phyloP scores from a whole-genome alignment of 2,888 invertebrate genomes.

The Lobophora halterata region DNA sequence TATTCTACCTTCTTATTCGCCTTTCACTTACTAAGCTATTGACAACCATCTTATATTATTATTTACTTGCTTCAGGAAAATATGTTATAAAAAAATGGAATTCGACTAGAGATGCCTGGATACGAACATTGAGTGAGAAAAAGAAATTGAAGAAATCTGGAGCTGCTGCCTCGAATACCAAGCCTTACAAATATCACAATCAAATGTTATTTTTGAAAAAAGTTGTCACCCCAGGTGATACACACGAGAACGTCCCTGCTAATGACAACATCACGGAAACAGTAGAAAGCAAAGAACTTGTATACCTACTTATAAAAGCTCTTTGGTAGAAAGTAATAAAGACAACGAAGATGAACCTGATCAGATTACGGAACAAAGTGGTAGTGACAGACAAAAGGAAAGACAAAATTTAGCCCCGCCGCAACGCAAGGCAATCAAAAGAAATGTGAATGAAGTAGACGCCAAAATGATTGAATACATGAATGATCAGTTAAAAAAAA shows the following conservation, averaged over 20 bases:
- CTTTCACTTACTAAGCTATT: constrained; percentile 20
- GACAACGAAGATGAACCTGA: constrained; percentile 17
- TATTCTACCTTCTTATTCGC: too few species aligned
- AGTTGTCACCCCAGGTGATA: constrained; percentile 28
- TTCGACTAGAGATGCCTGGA: constrained; percentile 16
- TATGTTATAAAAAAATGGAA: constrained; percentile 14
- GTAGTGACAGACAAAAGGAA: constrained; percentile 25
- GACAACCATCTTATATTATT: constrained; percentile 21
- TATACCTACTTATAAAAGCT: too few species aligned
- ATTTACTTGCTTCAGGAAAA: constrained; percentile 19
- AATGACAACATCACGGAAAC: constrained; percentile 9
- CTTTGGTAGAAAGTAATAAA: constrained; percentile 11
- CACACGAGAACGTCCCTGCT: constrained; percentile 28
- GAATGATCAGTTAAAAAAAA: constrained; percentile 22
- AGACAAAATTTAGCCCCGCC: constrained; percentile 27
- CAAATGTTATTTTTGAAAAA: constrained; percentile 35
- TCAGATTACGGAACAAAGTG: constrained; percentile 20
- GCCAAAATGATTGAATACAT: constrained; percentile 27
- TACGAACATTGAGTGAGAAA: constrained; percentile 26
- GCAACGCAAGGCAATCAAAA: constrained; percentile 28
- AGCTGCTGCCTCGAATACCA: constrained; percentile 29
- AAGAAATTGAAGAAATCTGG: constrained; percentile 29
- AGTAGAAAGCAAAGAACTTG: too few species aligned
- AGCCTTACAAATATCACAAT: constrained; percentile 32
- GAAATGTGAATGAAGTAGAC: constrained; percentile 29